Base-by-base conservation (phyloP, 30 jellyfish, hydroid and myxozoan genomes). In the Phacellophora camtschatica region DNA sequence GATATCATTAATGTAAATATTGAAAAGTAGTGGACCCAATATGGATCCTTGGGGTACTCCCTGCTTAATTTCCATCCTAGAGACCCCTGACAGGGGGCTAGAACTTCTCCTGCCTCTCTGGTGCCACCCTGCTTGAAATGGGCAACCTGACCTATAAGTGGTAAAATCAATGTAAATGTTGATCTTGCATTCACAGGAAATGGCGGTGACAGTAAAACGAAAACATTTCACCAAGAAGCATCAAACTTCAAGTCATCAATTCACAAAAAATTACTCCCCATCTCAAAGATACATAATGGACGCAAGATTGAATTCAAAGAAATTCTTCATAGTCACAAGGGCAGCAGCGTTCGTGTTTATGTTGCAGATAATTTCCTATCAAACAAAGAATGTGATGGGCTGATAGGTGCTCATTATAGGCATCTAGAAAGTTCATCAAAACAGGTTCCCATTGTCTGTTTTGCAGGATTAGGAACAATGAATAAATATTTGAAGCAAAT, bases 291-390 rank as follows among this genome's bases (percentile, higher is more conserved):
- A 2, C 37, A 22, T 46, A 45, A 67, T 70, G 94, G 94, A 9
- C 12, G 94, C 12, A 82, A 54, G 16, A 82, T 82, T 22, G 31
- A 55, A 19, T 82, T 70, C 39, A 54, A 58, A 6, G 93, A 81
- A 46, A 12, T 76, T 49, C 27, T 11, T 45, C 93, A 89, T 48
- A 66, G 53, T 1, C 32, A 69, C 34, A 83, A 68, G 25, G 36
- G 77, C 22, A 82, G 97, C 65, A 62, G 93, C 29, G 95, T 83
- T 6, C 93, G 53, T 69, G 85, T 89, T 31, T 89, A 51, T 54
- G 39, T 77, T 18, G 86, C 90, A 36, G 97, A 89, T 61, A 59
- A 89, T 71, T 81, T 89, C 55, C 74, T 89, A 22, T 49, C 95
- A 28, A 50, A 74, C 9, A 35, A 50, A 10, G 97, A 89, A 46